phyloP scores from a whole-genome alignment of 1,140 invertebrate genomes.

The Lepidurus packardi region DNA sequence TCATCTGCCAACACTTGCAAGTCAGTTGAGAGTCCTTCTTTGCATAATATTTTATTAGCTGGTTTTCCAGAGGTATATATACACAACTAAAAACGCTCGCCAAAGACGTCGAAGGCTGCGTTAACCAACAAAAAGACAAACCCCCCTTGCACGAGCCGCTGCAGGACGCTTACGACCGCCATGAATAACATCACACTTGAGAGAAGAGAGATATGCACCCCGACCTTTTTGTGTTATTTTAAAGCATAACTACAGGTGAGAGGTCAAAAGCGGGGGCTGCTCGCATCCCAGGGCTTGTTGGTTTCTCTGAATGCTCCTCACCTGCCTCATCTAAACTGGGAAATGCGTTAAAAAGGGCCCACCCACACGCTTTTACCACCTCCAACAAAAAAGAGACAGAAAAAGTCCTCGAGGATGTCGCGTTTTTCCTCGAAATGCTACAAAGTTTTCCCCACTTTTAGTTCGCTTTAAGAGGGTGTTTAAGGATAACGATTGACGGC shows the following conservation, averaged over 20 bases:
- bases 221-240: neutral
- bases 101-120: neutral
- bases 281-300: conserved; percentile 3
- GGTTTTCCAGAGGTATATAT: neutral
- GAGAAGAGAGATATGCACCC: conserved; percentile 1
- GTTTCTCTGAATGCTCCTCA: conserved; percentile 21
- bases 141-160: conserved; percentile 14
- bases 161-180: conserved; percentile 12
- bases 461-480: neutral
- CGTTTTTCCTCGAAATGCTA: neutral
- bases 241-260: neutral
- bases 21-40: neutral
- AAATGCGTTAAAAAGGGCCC: conserved; percentile 2
- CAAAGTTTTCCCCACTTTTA: neutral
- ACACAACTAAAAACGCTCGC: neutral
- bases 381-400: neutral
- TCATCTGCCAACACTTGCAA: conserved; percentile 21
- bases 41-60: conserved; percentile 18
- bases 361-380: conserved; percentile 11
- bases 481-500: neutral
- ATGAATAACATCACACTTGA: conserved; percentile 11
- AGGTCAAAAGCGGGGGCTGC: conserved; percentile 20
- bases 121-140: neutral
- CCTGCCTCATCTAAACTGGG: neutral
- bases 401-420: neutral